phyloP scores from a whole-genome alignment of 2,113 vertebrate species.

The Micronisus gabar region DNA sequence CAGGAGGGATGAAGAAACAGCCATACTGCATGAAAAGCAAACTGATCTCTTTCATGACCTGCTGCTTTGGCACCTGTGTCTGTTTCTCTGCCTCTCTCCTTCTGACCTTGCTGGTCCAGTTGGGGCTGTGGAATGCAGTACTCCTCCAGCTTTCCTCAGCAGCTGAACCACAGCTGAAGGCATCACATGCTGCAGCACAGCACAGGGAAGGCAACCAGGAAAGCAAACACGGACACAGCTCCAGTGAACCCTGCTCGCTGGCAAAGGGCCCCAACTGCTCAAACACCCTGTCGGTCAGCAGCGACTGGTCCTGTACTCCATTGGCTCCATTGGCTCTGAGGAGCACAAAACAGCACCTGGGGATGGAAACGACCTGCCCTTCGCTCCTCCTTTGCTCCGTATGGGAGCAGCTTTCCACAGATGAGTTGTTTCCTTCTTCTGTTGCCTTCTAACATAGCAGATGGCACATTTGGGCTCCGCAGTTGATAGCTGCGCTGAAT shows the following conservation, averaged over 20 bases:
- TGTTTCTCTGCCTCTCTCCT: not conserved
- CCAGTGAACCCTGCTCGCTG: not conserved
- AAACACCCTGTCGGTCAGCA: not conserved
- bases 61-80: not conserved
- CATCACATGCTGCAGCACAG: not conserved
- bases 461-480: not conserved
- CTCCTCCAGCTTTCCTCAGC: not conserved
- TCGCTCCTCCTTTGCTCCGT: not conserved
- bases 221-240: not conserved
- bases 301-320: fast-evolving
- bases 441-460: not conserved
- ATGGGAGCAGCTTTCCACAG: not conserved
- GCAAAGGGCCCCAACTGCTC: not conserved
- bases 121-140: not conserved
- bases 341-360: not conserved
- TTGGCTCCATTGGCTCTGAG: not conserved
- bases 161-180: not conserved
- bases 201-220: not conserved
- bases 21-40: not conserved
- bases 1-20: not conserved
- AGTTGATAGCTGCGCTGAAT: not conserved
- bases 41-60: not conserved
- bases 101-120: not conserved
- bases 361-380: not conserved
- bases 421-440: not conserved